Evolutionary conservation across 2,888 invertebrate genomes (phyloP), one percentile per base, ranked within the genome.

Genomic region (Tyria jacobaeae): DNA sequence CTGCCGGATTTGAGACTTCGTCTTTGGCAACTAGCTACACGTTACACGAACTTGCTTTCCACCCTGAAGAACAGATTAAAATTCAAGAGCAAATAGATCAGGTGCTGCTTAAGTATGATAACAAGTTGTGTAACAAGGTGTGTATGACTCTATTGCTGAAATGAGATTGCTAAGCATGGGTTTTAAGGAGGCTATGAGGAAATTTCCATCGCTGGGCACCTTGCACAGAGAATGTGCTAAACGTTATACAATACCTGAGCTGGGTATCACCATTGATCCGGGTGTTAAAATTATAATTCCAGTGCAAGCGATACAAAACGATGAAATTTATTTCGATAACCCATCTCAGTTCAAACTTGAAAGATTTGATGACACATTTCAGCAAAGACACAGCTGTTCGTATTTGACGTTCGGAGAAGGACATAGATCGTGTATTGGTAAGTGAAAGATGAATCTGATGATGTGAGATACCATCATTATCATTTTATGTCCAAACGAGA

Each of bases 1-100:
- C 81, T 7, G 94, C 92, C n/a, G 94, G 94, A 3, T 94, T 90
- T 39, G 93, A 94, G 69, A 93, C 94, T 0, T 91, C 92, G 0
- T 91, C 94, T 0, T 89, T 89, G 0, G 85, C 90, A 2, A 87
- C 92, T 1, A 90, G 90, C 60, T 90, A 78, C 57, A 80, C 84
- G 14, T 73, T 91, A 21, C 89, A 91, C 60, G 82, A 89, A 63
- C 79, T 94, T 0, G 92, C 94, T 0, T 85, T 78, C 41, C 74
- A 94, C 60, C 89, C 87, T 1, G 87, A 91, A 9, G 75, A 86
- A 31, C 94, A 94, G 62, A 64, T 67, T 21, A 85, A 82, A 54
- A 73, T 90, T 44, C 89, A 89, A 59, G 73, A 80, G 1, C 89
- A 94, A 70, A 88, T 94, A 15, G 92, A 90, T 53, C 59, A 68